Evolutionary conservation across 2,888 invertebrate genomes (phyloP).

Genomic region (Sylvicola cinctus): DNA sequence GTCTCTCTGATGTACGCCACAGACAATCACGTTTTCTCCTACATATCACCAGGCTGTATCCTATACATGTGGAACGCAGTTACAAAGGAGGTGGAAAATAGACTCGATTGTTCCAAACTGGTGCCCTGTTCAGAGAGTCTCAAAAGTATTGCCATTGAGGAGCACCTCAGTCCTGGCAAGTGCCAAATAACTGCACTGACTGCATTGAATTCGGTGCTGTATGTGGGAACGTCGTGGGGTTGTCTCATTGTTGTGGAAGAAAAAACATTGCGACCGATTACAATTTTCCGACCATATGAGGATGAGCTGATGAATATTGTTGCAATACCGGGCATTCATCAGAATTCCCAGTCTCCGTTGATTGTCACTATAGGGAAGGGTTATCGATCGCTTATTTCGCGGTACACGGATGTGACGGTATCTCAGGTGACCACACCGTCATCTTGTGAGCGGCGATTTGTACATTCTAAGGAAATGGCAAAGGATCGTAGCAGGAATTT

Average conservation of each 20-base stretch:
- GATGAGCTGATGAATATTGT: slow-evolving; percentile 30
- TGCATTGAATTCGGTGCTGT: slow-evolving; percentile 46
- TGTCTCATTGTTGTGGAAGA: slow-evolving; percentile 80
- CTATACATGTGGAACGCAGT: slow-evolving; percentile 73
- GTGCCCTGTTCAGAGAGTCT: slow-evolving; percentile 82
- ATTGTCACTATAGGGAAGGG: slow-evolving; percentile 68
- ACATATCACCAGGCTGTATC: slow-evolving; percentile 68
- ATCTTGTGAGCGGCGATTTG: slow-evolving; percentile 10
- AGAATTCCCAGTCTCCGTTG: slow-evolving; percentile 26
- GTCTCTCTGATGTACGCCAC: slow-evolving; percentile 49
- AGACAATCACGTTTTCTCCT: slow-evolving; percentile 48
- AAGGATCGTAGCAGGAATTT: slow-evolving; percentile 21
- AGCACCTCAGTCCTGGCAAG: slow-evolving; percentile 55
- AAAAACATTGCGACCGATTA: slow-evolving; percentile 58
- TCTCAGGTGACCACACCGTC: slow-evolving; percentile 21
- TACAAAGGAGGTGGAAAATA: slow-evolving; percentile 44
- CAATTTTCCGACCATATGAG: slow-evolving; percentile 82
- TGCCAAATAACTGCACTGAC: slow-evolving; percentile 42
- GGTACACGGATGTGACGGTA: slow-evolving; percentile 34
- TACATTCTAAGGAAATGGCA: slow-evolving; percentile 6
- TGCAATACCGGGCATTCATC: slow-evolving; percentile 17
- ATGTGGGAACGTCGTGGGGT: slow-evolving; percentile 89
- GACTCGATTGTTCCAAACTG: slow-evolving; percentile 78
- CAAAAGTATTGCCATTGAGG: slow-evolving; percentile 78
- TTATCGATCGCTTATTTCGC: slow-evolving; percentile 53